phyloP scores from a whole-genome alignment of 2,113 vertebrate species.

The Nothoprocta pentlandii region DNA sequence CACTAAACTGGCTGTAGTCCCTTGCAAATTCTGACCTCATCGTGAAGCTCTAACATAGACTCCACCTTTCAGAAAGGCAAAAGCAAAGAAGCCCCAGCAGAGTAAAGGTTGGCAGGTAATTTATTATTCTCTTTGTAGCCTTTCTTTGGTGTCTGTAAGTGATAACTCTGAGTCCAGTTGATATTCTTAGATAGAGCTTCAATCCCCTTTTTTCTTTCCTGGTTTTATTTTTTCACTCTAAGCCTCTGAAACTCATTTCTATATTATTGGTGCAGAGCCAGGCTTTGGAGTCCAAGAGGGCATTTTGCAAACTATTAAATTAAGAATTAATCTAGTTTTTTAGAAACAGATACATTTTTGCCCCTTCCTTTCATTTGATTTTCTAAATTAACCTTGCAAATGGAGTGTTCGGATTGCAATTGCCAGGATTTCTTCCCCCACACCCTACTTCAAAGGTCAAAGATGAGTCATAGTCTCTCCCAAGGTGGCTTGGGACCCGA shows the following conservation, averaged over 20 bases:
- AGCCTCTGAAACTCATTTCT: not conserved
- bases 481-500: not conserved
- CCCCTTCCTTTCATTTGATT: not conserved
- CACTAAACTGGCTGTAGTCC: not conserved
- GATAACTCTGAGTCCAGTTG: not conserved
- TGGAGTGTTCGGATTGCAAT: not conserved
- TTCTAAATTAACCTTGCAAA: not conserved
- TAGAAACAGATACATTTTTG: not conserved
- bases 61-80: not conserved
- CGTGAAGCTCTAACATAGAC: not conserved
- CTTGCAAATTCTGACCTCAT: not conserved
- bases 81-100: not conserved
- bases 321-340: not conserved
- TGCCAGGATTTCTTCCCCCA: not conserved
- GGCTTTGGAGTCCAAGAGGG: not conserved
- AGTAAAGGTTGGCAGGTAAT: conserved; percentile 2
- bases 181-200: not conserved
- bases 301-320: not conserved
- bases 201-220: not conserved
- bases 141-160: not conserved
- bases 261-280: not conserved
- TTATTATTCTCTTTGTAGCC: not conserved
- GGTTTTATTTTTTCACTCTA: not conserved
- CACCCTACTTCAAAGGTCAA: not conserved
- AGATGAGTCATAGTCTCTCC: not conserved